Percentiles rank a stretch among this genome's conserved stretches.
Evolutionary conservation across 2,888 invertebrate species (phyloP).

Genomic region (Yponomeuta plumbellus): DNA sequence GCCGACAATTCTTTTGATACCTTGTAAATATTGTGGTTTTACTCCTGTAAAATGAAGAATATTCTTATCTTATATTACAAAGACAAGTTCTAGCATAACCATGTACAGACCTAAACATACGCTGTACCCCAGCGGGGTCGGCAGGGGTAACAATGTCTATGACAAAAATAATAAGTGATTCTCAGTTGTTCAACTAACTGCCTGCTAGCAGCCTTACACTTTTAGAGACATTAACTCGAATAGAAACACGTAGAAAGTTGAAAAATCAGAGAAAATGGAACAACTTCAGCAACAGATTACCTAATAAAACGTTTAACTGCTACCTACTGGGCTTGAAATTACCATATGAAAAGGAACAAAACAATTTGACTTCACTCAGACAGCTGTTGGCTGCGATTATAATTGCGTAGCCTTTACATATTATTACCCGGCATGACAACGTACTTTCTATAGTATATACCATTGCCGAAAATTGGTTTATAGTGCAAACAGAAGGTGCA

Average conservation of each 20-base stretch:
- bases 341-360: constrained; percentile 1
- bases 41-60: too few relatives aligned
- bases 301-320: not conserved
- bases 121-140: too few relatives aligned
- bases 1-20: too few relatives aligned
- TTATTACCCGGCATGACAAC: constrained; percentile 1
- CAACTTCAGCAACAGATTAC: not conserved
- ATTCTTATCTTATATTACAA: too few relatives aligned
- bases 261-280: not conserved
- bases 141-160: too few relatives aligned
- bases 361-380: not conserved
- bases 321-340: not conserved
- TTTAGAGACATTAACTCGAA: too few relatives aligned
- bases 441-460: constrained; percentile 3
- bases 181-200: too few relatives aligned
- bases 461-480: not conserved
- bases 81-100: too few relatives aligned
- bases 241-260: not conserved
- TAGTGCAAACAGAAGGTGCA: not conserved
- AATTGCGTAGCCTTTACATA: not conserved
- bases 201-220: too few relatives aligned
- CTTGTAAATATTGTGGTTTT: too few relatives aligned
- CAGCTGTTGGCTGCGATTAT: not conserved
- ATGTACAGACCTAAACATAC: too few relatives aligned
- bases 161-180: too few relatives aligned